Percentiles rank a stretch among this genome's conserved stretches.
Conservation (phyloP, 2,797 vertebrate genomes). For the Argyrosomus regius region DNA sequence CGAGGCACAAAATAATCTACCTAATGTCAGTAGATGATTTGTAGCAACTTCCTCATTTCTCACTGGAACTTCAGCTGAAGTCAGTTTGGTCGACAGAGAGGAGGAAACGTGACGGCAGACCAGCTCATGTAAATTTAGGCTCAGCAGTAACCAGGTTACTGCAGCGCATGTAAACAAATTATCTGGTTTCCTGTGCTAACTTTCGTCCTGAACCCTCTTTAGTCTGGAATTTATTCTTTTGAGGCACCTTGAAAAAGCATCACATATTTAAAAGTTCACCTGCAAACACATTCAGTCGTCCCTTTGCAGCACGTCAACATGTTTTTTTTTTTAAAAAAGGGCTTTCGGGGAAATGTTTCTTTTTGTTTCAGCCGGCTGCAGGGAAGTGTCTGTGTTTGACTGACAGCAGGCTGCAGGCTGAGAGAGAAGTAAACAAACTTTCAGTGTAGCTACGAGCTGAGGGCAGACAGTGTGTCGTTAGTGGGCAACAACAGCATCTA, state of each 20-base stretch:
- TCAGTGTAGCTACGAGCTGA: too few species aligned
- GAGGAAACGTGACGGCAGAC: not conserved
- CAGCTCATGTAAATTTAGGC: not conserved
- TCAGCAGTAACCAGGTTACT: not conserved
- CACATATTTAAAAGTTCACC: not conserved
- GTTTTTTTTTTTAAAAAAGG: not conserved
- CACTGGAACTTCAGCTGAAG: not conserved
- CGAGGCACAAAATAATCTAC: too few species aligned
- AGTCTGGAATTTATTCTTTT: not conserved
- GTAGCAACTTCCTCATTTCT: too few species aligned
- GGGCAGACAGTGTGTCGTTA: not conserved
- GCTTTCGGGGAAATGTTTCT: not conserved
- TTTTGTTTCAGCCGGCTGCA: not conserved
- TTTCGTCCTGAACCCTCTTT: not conserved
- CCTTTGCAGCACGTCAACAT: not conserved
- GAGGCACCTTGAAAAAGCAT: not conserved
- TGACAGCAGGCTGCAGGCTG: not conserved
- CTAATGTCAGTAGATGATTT: not conserved
- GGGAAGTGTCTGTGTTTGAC: not conserved
- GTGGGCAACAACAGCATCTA: not conserved
- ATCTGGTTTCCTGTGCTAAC: not conserved
- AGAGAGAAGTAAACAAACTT: not conserved
- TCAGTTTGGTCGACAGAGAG: not conserved
- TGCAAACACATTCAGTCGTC: not conserved
- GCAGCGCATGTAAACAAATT: not conserved